A percentile compares a stretch with the other conserved stretches of the same genome.
These are phyloP conservation scores for Spialia ferax DNA, from an alignment of 2,888 invertebrate genomes.

Conservation along the genomic window DNA sequence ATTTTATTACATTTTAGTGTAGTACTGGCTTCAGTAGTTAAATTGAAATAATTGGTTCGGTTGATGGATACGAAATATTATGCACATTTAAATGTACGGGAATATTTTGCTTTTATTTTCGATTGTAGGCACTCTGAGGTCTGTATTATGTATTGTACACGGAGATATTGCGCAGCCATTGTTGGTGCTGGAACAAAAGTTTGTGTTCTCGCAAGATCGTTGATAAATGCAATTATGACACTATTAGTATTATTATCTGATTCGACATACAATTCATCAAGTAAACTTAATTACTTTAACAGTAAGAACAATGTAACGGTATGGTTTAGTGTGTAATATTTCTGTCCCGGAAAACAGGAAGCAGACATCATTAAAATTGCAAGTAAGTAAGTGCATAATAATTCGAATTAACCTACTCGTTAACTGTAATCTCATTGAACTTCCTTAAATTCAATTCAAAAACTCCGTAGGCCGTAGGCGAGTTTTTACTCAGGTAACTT, in stretches of 20 bases:
- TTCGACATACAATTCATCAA: conserved; percentile 45
- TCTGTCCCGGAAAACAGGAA: conserved; percentile 18
- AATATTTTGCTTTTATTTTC: conserved; percentile 53
- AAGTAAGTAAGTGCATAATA: no score
- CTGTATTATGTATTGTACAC: conserved; percentile 57
- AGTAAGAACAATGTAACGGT: conserved; percentile 34
- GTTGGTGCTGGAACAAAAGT: conserved; percentile 64
- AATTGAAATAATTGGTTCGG: conserved; percentile 4
- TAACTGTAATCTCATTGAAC: not conserved
- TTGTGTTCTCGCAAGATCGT: conserved; percentile 61
- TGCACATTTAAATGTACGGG: conserved; percentile 5
- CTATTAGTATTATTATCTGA: conserved; percentile 62
- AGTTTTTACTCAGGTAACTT: no score
- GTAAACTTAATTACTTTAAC: conserved; percentile 29
- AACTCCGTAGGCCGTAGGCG: not conserved
- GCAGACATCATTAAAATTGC: not conserved
- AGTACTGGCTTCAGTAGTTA: not conserved
- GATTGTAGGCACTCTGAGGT: conserved; percentile 20
- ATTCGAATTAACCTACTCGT: not conserved
- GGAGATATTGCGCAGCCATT: conserved; percentile 57
- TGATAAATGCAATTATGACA: conserved; percentile 64
- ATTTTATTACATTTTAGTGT: not conserved
- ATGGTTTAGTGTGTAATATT: conserved; percentile 22
- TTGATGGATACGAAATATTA: conserved; percentile 10
- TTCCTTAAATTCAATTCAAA: not conserved